Evolutionary conservation across 2,888 invertebrate genomes (phyloP).

Genomic region (Dasypolia templi): DNA sequence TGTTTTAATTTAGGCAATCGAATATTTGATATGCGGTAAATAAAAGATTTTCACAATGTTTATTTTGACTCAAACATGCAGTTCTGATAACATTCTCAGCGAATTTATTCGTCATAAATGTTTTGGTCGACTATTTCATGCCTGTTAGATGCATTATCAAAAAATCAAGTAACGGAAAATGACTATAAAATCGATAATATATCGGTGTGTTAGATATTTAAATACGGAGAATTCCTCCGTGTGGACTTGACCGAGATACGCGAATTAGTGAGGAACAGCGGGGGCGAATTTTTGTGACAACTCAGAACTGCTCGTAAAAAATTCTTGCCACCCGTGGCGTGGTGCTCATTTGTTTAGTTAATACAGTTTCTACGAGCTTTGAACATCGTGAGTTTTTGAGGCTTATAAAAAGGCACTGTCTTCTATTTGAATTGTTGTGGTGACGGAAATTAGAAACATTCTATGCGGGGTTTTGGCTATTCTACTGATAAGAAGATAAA

Average conservation of each 20-base stretch:
- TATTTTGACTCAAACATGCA: constrained; percentile 36
- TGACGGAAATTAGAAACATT: neutral
- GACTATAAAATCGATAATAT: constrained; percentile 44
- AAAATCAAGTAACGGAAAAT: constrained; percentile 53
- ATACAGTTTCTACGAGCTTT: constrained; percentile 53
- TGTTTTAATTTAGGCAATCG: constrained; percentile 44
- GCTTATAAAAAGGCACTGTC: constrained; percentile 31
- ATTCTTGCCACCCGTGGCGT: constrained; percentile 68
- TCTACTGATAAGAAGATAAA: neutral
- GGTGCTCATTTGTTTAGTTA: constrained; percentile 63
- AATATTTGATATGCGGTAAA: constrained; percentile 28
- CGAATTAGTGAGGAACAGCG: constrained; percentile 76
- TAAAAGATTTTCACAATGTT: constrained; percentile 41
- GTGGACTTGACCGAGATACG: constrained; percentile 58
- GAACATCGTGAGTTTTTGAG: constrained; percentile 26
- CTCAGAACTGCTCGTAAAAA: constrained; percentile 71
- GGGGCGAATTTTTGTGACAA: constrained; percentile 74
- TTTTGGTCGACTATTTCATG: constrained; percentile 33
- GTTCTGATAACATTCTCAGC: constrained; percentile 38
- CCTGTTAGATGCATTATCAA: constrained; percentile 29
- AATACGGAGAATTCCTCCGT: constrained; percentile 41
- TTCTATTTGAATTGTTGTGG: neutral
- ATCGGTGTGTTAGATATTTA: constrained; percentile 41
- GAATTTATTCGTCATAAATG: constrained; percentile 40
- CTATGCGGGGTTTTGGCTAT: neutral